Percentiles rank a stretch among this genome's conserved stretches.
phyloP scores from a whole-genome alignment of 2,888 invertebrate genomes.

The Danaus chrysippus region DNA sequence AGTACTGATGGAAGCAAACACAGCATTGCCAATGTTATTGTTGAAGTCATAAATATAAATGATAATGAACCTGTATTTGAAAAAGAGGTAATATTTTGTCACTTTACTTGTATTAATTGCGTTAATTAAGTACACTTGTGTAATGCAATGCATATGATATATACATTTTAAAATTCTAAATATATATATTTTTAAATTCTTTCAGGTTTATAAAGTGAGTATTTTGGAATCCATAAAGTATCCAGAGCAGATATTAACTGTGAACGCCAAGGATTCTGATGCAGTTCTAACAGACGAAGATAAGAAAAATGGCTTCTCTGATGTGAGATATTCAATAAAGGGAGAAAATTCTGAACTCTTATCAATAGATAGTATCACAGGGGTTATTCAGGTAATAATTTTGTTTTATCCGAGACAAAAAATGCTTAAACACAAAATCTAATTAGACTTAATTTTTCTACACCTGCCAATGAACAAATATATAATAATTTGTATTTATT shows the following conservation, averaged over 20 bases:
- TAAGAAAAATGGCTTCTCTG: constrained; percentile 81
- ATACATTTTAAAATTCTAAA: no score
- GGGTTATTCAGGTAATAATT: constrained; percentile 78
- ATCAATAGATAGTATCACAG: constrained; percentile 83
- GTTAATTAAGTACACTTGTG: constrained; percentile 37
- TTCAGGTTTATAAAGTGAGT: constrained; percentile 83
- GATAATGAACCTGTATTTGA: constrained; percentile 88
- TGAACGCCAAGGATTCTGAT: constrained; percentile 85
- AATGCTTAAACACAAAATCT: no score
- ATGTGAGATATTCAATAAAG: constrained; percentile 83
- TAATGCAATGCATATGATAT: no score
- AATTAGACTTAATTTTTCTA: no score
- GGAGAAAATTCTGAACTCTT: constrained; percentile 88
- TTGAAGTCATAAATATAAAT: constrained; percentile 86
- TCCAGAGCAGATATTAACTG: constrained; percentile 82
- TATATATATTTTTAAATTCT: constrained; percentile 37
- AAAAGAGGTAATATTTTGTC: constrained; percentile 66
- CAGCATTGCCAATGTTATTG: constrained; percentile 83
- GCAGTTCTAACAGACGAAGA: constrained; percentile 79
- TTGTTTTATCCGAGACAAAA: background rate
- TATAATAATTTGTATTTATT: no score
- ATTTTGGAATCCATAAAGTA: constrained; percentile 84
- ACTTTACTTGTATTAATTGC: background rate
- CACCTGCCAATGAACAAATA: no score
- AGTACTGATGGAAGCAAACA: constrained; percentile 76